Evolutionary conservation across 2,797 vertebrate genomes (phyloP).

Genomic region (Ctenosaura bakeri): DNA sequence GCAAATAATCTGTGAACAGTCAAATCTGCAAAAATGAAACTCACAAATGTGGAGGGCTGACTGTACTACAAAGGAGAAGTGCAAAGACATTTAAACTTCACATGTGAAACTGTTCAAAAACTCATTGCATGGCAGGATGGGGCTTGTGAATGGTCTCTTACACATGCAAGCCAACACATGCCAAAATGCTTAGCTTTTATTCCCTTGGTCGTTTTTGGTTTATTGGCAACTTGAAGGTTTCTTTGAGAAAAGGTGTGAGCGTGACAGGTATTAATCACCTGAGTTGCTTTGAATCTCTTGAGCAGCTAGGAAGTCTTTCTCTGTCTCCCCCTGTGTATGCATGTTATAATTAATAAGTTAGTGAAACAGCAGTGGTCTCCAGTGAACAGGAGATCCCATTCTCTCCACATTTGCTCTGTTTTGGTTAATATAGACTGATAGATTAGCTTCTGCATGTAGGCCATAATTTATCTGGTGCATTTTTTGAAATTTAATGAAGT

Average conservation of each 20-base stretch:
- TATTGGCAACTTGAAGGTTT: not conserved
- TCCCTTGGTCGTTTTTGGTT: too few species aligned
- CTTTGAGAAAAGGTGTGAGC: not conserved
- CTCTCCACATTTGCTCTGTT: conserved; percentile 6
- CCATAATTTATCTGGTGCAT: conserved; percentile 43
- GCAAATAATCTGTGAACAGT: too few species aligned
- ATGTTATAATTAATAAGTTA: conserved; percentile 11
- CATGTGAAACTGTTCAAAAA: not conserved
- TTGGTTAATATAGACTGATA: conserved; percentile 40
- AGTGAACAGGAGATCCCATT: not conserved
- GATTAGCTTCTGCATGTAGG: conserved; percentile 38
- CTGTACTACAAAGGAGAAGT: too few species aligned
- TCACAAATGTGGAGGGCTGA: too few species aligned
- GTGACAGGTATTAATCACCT: not conserved
- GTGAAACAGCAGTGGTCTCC: not conserved
- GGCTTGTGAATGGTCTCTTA: not conserved
- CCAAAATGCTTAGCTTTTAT: not conserved
- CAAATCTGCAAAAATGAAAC: too few species aligned
- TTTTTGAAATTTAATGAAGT: conserved; percentile 37
- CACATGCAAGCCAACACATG: not conserved
- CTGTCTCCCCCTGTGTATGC: too few species aligned
- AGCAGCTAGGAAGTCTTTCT: not conserved
- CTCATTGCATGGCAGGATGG: not conserved
- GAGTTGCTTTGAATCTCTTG: not conserved
- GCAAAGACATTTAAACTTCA: not conserved